Evolutionary conservation across 2,113 vertebrate genomes (phyloP).

Genomic region (Cheilinus undulatus): DNA sequence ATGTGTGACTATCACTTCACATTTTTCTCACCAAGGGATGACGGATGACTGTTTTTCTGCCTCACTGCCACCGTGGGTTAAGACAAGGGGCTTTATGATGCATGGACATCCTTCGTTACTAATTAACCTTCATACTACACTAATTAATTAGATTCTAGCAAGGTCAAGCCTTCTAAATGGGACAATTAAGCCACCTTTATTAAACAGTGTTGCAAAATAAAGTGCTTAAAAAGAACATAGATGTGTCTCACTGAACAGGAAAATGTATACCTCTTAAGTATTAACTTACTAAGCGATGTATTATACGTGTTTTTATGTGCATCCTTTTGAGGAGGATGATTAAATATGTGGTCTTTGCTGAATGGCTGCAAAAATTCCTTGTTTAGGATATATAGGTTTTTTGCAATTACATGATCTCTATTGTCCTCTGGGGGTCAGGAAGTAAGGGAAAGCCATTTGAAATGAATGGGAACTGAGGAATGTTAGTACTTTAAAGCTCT

Average conservation of each 20-base stretch:
- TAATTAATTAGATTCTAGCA: slow-evolving; percentile 86
- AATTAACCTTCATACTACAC: slow-evolving; percentile 86
- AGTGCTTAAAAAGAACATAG: slow-evolving; percentile 34
- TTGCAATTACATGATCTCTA: too few species aligned
- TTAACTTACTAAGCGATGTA: not conserved
- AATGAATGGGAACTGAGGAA: too few species aligned
- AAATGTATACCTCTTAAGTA: not conserved
- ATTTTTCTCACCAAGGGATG: slow-evolving; percentile 60
- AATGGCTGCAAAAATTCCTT: too few species aligned
- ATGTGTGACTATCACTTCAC: slow-evolving; percentile 55
- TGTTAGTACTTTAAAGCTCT: too few species aligned
- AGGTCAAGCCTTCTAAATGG: slow-evolving; percentile 84
- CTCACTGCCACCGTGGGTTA: slow-evolving; percentile 80
- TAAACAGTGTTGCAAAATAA: slow-evolving; percentile 51
- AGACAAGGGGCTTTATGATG: slow-evolving; percentile 83
- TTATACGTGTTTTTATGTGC: not conserved
- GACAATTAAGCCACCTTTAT: slow-evolving; percentile 77
- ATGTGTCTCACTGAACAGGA: not conserved
- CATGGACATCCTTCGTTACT: slow-evolving; percentile 83
- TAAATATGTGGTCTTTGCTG: too few species aligned
- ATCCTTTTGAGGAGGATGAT: too few species aligned
- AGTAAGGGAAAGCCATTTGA: too few species aligned
- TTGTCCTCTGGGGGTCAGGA: too few species aligned
- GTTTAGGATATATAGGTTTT: too few species aligned
- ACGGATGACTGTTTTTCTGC: slow-evolving; percentile 80